These are phyloP conservation scores for Epizoanthus fatuus DNA, from an alignment of 92 coral and sea anemone genomes.

Conservation along the genomic window DNA sequence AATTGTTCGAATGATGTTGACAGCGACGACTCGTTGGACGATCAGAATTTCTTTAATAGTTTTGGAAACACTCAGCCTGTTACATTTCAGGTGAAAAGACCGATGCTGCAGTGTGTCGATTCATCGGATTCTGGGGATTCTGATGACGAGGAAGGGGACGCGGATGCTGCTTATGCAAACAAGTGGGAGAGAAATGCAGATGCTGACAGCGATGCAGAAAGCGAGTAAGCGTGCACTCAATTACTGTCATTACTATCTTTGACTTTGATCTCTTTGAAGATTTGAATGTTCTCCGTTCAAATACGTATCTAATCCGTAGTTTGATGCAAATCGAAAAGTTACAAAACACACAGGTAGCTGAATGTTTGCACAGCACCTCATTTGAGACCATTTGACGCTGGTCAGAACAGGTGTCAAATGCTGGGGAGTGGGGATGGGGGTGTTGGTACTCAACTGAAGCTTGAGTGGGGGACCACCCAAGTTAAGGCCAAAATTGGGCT, in stretches of 20 bases:
- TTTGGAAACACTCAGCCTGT: conserved; percentile 21
- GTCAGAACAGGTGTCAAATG: too few species aligned
- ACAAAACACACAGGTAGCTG: too few species aligned
- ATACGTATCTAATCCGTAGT: too few species aligned
- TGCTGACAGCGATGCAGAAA: conserved; percentile 7
- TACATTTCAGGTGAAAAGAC: conserved; percentile 1
- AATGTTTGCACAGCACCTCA: too few species aligned
- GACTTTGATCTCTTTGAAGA: too few species aligned
- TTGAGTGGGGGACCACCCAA: too few species aligned
- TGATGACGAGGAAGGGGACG: conserved; percentile 54
- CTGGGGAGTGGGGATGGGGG: too few species aligned
- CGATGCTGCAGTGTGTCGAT: background rate
- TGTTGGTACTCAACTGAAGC: too few species aligned
- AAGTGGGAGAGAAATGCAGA: conserved; percentile 51
- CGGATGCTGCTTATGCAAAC: conserved; percentile 26
- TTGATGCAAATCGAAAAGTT: too few species aligned
- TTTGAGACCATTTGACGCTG: too few species aligned
- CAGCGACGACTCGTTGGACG: conserved; percentile 18
- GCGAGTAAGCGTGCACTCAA: background rate
- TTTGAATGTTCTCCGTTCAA: too few species aligned
- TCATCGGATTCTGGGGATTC: background rate
- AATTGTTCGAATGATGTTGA: background rate
- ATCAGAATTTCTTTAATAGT: conserved; percentile 24
- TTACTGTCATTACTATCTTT: background rate
- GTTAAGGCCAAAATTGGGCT: too few species aligned